Percentiles rank a stretch among this genome's conserved stretches.
These are phyloP conservation scores for Chironomus tentans DNA, from an alignment of 2,888 invertebrate species.

Conservation along the genomic window DNA sequence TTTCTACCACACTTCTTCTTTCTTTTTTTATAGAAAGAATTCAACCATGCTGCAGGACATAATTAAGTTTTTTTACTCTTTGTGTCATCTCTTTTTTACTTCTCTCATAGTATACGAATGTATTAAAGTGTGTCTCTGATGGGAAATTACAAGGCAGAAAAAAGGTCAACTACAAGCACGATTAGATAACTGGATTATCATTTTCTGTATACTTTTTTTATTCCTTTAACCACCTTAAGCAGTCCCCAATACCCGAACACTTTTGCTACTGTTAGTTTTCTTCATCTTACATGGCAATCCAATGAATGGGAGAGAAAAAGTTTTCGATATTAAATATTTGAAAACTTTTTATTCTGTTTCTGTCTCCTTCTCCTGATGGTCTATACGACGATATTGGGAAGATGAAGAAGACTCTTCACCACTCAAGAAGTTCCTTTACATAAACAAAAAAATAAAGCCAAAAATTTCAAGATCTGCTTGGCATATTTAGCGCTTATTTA, in stretches of 20 bases:
- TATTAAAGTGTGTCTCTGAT: slow-evolving; percentile 19
- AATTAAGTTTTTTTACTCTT: slow-evolving; percentile 19
- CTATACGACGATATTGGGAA: no score
- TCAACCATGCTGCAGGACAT: slow-evolving; percentile 24
- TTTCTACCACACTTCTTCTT: no score
- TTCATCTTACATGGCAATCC: neutral
- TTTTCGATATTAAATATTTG: slow-evolving; percentile 22
- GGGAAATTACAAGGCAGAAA: slow-evolving; percentile 20
- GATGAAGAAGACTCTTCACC: neutral
- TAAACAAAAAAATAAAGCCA: neutral
- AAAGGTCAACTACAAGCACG: slow-evolving; percentile 26
- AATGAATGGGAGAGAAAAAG: neutral
- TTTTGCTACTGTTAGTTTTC: neutral
- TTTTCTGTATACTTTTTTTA: neutral
- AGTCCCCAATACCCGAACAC: neutral
- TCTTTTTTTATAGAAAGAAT: neutral
- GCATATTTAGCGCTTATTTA: no score
- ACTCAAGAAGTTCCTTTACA: neutral
- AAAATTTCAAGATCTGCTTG: no score
- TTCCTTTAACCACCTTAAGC: slow-evolving; percentile 16
- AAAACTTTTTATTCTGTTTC: neutral
- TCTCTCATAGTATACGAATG: neutral
- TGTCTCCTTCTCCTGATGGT: neutral
- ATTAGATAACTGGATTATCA: slow-evolving; percentile 24
- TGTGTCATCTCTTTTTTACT: neutral